These are phyloP conservation scores for Lutjanus erythropterus DNA, from an alignment of 2,113 vertebrate genomes.

Conservation along the genomic window DNA sequence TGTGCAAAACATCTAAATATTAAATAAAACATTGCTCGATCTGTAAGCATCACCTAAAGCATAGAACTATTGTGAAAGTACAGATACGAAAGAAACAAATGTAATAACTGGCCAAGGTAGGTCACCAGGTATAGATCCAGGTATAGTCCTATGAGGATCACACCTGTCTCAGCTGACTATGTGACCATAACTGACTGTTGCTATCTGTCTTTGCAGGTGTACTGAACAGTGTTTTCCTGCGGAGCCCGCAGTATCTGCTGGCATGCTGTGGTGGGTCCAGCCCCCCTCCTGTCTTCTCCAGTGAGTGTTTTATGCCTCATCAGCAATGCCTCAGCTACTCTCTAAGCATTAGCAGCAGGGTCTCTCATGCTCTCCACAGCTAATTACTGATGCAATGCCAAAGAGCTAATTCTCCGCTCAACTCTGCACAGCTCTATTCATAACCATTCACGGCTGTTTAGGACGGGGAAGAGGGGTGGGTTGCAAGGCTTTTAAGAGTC, in stretches of 20 bases:
- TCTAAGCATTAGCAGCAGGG: conserved; percentile 92
- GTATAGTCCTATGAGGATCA: background rate
- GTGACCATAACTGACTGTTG: conserved; percentile 46
- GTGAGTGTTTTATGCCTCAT: conserved; percentile 98
- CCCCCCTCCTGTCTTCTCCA: conserved; percentile 91
- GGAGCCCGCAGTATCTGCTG: conserved; percentile 86
- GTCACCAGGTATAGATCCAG: background rate
- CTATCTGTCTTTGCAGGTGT: conserved; percentile 87
- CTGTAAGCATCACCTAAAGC: background rate
- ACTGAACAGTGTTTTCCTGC: conserved; percentile 90
- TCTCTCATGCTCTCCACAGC: conserved; percentile 93
- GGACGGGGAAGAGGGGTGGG: conserved; percentile 71
- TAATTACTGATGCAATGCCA: conserved; percentile 95
- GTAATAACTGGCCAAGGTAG: background rate
- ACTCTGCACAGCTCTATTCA: conserved; percentile 92
- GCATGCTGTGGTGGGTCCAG: conserved; percentile 94
- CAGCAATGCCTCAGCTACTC: conserved; percentile 93
- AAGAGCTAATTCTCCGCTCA: conserved; percentile 92
- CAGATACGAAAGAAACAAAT: background rate
- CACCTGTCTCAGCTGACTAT: conserved; percentile 8
- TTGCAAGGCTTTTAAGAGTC: conserved; percentile 76
- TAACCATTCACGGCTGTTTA: conserved; percentile 82
- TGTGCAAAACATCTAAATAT: background rate
- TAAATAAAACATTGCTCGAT: background rate
- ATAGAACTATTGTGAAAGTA: background rate